Percentiles rank a stretch among this genome's conserved stretches.
Evolutionary conservation across 2,797 vertebrate species (phyloP).

Genomic region (Eulemur albifrons): DNA sequence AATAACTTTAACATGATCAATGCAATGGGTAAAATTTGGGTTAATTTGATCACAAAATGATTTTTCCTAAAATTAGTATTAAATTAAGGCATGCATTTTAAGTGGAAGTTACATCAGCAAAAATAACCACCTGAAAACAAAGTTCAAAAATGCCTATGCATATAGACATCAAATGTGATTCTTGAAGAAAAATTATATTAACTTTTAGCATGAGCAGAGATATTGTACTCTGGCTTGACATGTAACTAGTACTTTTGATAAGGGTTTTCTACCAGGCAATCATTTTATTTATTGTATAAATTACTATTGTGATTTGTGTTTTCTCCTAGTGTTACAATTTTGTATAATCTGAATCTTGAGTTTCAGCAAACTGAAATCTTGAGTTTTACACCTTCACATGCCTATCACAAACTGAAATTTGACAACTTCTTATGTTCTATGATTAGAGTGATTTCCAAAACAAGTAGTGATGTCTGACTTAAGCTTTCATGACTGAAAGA

Average conservation of each 20-base stretch:
- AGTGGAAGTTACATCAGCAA: not conserved
- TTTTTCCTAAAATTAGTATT: constrained; percentile 12
- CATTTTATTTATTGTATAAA: not conserved
- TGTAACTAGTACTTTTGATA: not conserved
- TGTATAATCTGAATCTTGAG: not conserved
- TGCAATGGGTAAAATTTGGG: not conserved
- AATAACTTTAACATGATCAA: not conserved
- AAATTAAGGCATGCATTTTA: not conserved
- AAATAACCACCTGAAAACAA: not conserved
- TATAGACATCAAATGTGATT: not conserved
- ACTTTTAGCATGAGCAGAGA: not conserved
- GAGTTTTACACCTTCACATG: not conserved
- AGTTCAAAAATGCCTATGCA: not conserved
- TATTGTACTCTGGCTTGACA: not conserved
- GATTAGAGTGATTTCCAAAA: not conserved
- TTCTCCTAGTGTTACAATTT: not conserved
- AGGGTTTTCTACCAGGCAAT: not conserved
- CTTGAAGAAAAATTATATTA: not conserved
- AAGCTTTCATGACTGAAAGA: not conserved
- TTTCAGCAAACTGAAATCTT: not conserved
- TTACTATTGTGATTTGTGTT: not conserved
- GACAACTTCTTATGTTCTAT: not conserved
- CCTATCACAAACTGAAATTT: not conserved
- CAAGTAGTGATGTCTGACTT: not conserved
- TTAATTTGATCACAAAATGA: constrained; percentile 29